Percentiles rank a stretch among this genome's conserved stretches.
phyloP scores from a whole-genome alignment of 2,113 vertebrate species.

The Hystrix cristata region DNA sequence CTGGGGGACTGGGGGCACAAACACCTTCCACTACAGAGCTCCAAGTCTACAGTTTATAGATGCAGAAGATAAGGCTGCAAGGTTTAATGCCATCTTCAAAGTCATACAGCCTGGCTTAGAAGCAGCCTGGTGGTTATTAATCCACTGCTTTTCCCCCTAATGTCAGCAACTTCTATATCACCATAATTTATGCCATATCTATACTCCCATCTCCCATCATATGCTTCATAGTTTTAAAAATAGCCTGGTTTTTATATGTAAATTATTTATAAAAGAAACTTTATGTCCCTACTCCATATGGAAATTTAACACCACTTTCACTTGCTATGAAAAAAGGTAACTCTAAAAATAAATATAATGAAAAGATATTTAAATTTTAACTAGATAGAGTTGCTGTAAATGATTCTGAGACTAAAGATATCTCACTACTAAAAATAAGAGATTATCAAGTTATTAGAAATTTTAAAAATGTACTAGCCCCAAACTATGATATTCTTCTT shows the following conservation, averaged over 20 bases:
- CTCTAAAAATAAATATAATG: conserved; percentile 33
- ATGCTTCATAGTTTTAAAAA: conserved; percentile 50
- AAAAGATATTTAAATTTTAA: conserved; percentile 59
- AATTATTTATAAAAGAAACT: conserved; percentile 60
- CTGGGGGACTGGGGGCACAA: not conserved
- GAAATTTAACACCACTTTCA: conserved; percentile 27
- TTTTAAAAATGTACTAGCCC: not conserved
- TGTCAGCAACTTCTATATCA: not conserved
- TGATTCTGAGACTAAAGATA: not conserved
- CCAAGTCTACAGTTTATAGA: not conserved
- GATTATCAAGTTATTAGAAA: not conserved
- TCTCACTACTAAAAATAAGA: conserved; percentile 19
- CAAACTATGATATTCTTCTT: not conserved
- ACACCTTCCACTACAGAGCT: not conserved
- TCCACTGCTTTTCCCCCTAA: not conserved
- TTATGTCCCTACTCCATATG: not conserved
- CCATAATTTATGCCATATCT: not conserved
- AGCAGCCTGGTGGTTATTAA: not conserved
- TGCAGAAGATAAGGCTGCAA: not conserved
- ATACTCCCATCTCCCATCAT: not conserved
- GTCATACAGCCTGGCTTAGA: not conserved
- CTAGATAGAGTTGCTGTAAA: not conserved
- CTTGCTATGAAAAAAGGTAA: conserved; percentile 3
- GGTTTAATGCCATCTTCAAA: conserved; percentile 9
- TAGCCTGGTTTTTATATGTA: conserved; percentile 33